Evolutionary conservation across 2,888 invertebrate species (phyloP), one percentile per base, ranked within the genome.

Genomic region (Phanerotoma sp.): DNA sequence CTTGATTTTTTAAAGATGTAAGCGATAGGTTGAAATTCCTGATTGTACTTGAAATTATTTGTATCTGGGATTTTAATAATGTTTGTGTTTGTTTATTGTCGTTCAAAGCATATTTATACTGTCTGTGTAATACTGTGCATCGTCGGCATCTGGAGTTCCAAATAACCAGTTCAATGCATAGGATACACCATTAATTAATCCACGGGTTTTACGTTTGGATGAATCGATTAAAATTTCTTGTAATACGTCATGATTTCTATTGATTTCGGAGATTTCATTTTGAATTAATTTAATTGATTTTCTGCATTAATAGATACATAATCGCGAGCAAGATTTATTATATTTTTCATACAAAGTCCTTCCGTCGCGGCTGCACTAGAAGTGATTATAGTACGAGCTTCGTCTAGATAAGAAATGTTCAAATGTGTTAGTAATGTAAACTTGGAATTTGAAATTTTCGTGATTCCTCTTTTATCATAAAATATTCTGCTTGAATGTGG

Each of bases 61-160:
- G 61, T 5, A 58, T 54, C 53, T 62, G 62, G 13, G 57, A 55
- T 48, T 62, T 59, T 22, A 62, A 33, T 1, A 60, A 21, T 11
- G 41, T 33, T 15, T 52, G 44, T 22, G 55, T 40, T 33, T 60
- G 32, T 28, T 47, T 45, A 49, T 62, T 48, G 37, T 60, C 53
- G 22, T 51, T 42, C 10, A 41, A 10, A 62, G 18, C 15, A 22
- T 33, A 28, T 61, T 38, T 11, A 61, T 57, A 11, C 28, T 40
- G 28, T 52, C 42, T 15, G 15, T 56, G 18, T 47, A 47, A 15
- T 3, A 47, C 7, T 16, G n/a, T n/a, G 20, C 35, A 11, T 47
- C 47, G 20, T 32, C 20, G 10, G 35, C 47, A 22, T 47, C 47
- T 28, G 44, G 25, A 28, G 13, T 28, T 28, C 44, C 60, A 20